Evolutionary conservation across 2,888 invertebrate genomes (phyloP), one percentile per base, ranked within the genome.

Genomic region (Ischnus inquisitorius): DNA sequence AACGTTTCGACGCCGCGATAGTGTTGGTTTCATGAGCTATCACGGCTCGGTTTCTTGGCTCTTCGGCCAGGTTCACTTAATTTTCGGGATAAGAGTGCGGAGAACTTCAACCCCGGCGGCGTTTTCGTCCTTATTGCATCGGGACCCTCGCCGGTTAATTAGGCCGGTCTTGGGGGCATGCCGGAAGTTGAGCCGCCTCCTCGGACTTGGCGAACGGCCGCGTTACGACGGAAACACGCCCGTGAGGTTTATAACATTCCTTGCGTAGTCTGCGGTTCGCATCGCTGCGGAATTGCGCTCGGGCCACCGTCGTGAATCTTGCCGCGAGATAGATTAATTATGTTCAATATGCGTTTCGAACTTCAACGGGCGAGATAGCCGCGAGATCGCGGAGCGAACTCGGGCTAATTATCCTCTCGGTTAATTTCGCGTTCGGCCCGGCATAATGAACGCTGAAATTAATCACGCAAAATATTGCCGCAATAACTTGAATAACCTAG

Each of bases 61-160:
- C 65, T 54, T 10, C 57, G 74, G 81, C 64, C 76, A 79, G 68
- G 46, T 34, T 76, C 85, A 84, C 86, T 88, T 89, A 87, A 89
- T 88, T 88, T 89, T 85, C 64, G 62, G 83, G 81, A 83, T 86
- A 87, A 88, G 85, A 79, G 83, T 82, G 62, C 60, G 74, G 77
- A 39, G 64, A 22, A 54, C 22, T 54, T 78, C 46, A 25, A 41
- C 77, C 65, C 72, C 78, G 64, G 28, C 28, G 25, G 69, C 10
- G 41, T 69, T 51, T 62, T 54, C 60, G 57, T 79, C 82, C 83
- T 82, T 77, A 79, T 82, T 76, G 79, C 83, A 72, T 85, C 71
- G 54, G 48, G 60, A 75, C 46, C 79, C 68, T 74, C 64, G 51
- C 64, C 69, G 84, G 81, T 87, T 87, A 87, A 87, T 87, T 87